Base-by-base conservation (phyloP, 2,797 vertebrate species). In the Chromis chromis region DNA sequence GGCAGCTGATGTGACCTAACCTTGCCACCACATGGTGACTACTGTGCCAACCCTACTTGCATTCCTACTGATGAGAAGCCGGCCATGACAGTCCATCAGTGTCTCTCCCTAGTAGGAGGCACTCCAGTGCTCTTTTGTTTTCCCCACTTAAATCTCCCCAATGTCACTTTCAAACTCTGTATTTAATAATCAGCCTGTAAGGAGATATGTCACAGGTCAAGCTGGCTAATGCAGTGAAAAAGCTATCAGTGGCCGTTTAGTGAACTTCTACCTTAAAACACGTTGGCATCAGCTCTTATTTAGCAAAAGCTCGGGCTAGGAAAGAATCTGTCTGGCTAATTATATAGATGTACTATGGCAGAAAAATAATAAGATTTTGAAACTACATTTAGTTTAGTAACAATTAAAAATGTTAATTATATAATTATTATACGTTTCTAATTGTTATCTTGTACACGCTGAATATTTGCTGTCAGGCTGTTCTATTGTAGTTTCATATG, bases 31-130 rank as follows among this genome's bases (percentile, higher is more conserved):
- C 87, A 86, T 80, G 83, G 86, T 50, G 84, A 82, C 82, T 84
- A 86, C 86, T 50, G 80, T 78, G 81, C 76, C 84, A 70, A 82
- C 81, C 83, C 84, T 76, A 78, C 83, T 78, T 33, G 83, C 79
- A 48, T 81, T 86, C 86, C 89, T 64, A 87, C 89, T 89, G 92
- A 91, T 88, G 84, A 88, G 76, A 86, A 19, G 62, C 65, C 77
- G 80, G 82, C 76, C 86, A 83, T 92, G 93, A 93, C 94, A 92
- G 93, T 92, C 89, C 89, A 86, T 92, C 91, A 87, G 79, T 27
- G 1, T 76, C 70, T 76, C 87, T 78, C 69, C 40, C 80, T 78
- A 71, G 79, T 83, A 86, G 85, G 89, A 89, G 79, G 69, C 65
- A 58, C 73, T 66, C 78, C 27, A 14, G 55, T 67, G 78, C 65